Percentiles rank a stretch among this genome's conserved stretches.
Conservation (phyloP, 1,140 invertebrate species). For the Drosophila eugracilis region DNA sequence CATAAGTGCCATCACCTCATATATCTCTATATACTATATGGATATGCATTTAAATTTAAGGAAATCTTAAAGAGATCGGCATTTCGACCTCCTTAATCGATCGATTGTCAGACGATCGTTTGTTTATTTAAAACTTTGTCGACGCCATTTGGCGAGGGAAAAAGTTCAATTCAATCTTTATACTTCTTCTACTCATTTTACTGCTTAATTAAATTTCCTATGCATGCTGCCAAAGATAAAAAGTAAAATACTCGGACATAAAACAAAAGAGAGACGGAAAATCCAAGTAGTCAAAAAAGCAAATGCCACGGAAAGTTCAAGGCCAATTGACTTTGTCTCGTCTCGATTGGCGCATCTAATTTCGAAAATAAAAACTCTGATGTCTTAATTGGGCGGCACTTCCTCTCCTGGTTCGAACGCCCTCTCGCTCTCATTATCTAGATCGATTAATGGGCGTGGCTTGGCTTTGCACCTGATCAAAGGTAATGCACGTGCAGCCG, state of each 20-base stretch:
- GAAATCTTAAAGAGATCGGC: conserved; percentile 35
- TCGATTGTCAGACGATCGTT: conserved; percentile 38
- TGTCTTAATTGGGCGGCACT: conserved; percentile 43
- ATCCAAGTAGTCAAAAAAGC: conserved; percentile 25
- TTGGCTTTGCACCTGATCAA: conserved; percentile 41
- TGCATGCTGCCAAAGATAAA: conserved; percentile 62
- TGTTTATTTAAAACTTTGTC: conserved; percentile 38
- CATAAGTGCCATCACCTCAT: conserved; percentile 37
- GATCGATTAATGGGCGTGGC: conserved; percentile 33
- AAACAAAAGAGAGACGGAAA: conserved; percentile 22
- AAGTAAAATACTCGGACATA: conserved; percentile 40
- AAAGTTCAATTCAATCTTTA: conserved; percentile 19
- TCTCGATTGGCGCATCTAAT: conserved; percentile 61
- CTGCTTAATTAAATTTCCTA: conserved; percentile 68
- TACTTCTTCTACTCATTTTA: conserved; percentile 33
- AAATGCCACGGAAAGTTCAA: conserved; percentile 58
- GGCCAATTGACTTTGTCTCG: conserved; percentile 61
- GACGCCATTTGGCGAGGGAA: conserved; percentile 43
- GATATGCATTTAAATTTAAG: conserved; percentile 3
- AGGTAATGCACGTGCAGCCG: conserved; percentile 40
- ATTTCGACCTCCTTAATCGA: conserved; percentile 62
- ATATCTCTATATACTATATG: conserved; percentile 6
- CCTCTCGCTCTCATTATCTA: conserved; percentile 5
- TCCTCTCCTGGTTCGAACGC: conserved; percentile 8
- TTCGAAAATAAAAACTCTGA: conserved; percentile 35